Base-by-base conservation (phyloP, 2,888 invertebrate genomes). In the Plutella xylostella region DNA sequence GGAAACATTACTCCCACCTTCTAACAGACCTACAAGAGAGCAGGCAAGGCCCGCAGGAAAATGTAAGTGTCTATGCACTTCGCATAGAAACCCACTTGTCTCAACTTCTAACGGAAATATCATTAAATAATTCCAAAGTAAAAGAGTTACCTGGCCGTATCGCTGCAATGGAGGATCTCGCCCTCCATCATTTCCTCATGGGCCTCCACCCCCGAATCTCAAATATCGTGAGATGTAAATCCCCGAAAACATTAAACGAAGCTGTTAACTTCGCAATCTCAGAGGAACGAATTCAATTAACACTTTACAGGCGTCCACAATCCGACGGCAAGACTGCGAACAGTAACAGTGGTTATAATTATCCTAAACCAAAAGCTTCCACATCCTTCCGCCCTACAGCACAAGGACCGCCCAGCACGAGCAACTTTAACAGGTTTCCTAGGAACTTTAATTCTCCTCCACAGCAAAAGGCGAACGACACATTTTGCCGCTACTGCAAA, bases 211-310 rank as follows among this genome's bases (percentile, higher is more conserved):
- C 38, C n/a, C 15, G 18, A 21, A 38, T 38, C 9, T 38, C 38
- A 14, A 38, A 38, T 14, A 30, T 30, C n/a, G 12, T 30, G 5
- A 11, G 30, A 4, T 30, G 30, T 14, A 30, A 30, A 30, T n/a
- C 12, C 12, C 30, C 30, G 4, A 30, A 30, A 30, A 30, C 11
- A 11, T 11, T 30, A 12, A 30, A 30, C 12, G 12, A 30, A 30
- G 30, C 30, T 3, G n/a, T 30, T 30, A 30, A 30, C 30, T 9
- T 11, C n/a, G 30, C 30, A 9, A 30, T 30, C n/a, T 30, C 30
- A 5, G 30, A 30, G 12, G 30, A 30, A 30, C 11, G 45, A 50
- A 48, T 55, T 54, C n/a, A n/a, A n/a, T n/a, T n/a, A n/a, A n/a
- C n/a, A n/a, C n/a, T n/a, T n/a, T n/a, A n/a, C n/a, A n/a, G n/a